These are phyloP conservation scores for Zygothrica quintamaculata DNA, from an alignment of 2,888 invertebrate genomes.

Conservation along the genomic window DNA sequence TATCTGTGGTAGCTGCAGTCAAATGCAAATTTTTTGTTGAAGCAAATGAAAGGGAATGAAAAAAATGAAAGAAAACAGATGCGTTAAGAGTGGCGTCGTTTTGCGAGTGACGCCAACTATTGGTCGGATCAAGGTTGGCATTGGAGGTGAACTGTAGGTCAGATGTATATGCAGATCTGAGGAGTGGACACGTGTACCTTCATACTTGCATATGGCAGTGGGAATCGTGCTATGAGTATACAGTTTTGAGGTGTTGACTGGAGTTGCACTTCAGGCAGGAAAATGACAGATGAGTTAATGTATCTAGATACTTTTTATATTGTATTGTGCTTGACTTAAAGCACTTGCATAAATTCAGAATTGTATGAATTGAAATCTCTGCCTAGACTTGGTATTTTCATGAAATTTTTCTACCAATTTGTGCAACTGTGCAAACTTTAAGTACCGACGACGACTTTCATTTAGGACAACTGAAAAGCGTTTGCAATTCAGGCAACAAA, in stretches of 20 bases:
- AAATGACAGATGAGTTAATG: no score
- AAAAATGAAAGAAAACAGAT: slow-evolving; percentile 42
- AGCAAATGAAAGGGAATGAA: slow-evolving; percentile 63
- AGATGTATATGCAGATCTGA: slow-evolving; percentile 24
- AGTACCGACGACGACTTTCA: background rate
- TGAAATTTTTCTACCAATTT: no score
- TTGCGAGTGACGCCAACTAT: slow-evolving; percentile 11
- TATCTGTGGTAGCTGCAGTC: slow-evolving; percentile 50
- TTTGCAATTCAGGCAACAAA: slow-evolving; percentile 23
- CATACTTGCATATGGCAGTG: background rate
- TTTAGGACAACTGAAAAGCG: slow-evolving; percentile 2
- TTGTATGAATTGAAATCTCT: no score
- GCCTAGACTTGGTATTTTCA: no score
- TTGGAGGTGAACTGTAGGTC: slow-evolving; percentile 29
- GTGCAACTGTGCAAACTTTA: background rate
- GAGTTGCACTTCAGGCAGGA: no score
- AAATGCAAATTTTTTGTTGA: slow-evolving; percentile 62
- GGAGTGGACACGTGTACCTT: slow-evolving; percentile 32
- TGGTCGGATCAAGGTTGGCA: slow-evolving; percentile 1
- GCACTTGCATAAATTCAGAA: no score
- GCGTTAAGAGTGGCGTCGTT: slow-evolving; percentile 45
- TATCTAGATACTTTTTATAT: no score
- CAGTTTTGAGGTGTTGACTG: no score
- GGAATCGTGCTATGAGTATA: slow-evolving; percentile 1
- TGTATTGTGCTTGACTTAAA: no score